These are phyloP conservation scores for Hydrolagus colliei DNA, from an alignment of 2,797 vertebrate species.

Conservation along the genomic window DNA sequence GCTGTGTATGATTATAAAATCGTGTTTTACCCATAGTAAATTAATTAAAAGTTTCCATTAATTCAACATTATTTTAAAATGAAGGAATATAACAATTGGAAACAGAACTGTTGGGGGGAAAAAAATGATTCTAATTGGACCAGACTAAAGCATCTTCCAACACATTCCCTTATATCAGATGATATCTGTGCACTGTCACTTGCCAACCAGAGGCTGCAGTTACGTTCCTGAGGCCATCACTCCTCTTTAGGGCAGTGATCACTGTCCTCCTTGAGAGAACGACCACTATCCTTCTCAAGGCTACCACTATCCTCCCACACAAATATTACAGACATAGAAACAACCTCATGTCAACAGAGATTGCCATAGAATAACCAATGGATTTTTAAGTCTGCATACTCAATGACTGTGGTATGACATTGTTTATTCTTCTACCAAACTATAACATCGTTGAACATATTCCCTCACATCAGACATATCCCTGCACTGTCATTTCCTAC, in stretches of 20 bases:
- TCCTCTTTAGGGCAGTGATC: not conserved
- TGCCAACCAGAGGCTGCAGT: too few species aligned
- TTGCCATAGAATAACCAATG: not conserved
- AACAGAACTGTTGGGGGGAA: not conserved
- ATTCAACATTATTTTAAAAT: not conserved
- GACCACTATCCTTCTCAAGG: not conserved
- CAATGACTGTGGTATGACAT: not conserved
- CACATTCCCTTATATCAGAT: not conserved
- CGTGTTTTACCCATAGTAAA: too few species aligned
- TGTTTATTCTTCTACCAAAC: not conserved
- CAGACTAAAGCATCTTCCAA: conserved; percentile 6
- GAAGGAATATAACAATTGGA: not conserved
- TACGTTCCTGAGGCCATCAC: not conserved
- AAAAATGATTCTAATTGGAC: conserved; percentile 7
- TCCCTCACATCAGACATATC: too few species aligned
- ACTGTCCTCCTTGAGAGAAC: not conserved
- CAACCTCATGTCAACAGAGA: not conserved
- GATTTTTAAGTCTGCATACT: not conserved
- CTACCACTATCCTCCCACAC: not conserved
- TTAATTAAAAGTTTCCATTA: not conserved
- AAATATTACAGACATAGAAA: not conserved
- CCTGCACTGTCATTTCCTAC: too few species aligned
- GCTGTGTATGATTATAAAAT: too few species aligned
- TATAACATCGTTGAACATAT: too few species aligned
- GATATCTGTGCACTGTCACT: not conserved